A percentile compares a stretch with the other conserved stretches of the same genome.
phyloP scores from a whole-genome alignment of 2,797 vertebrate species.

The Bryconaethiops microstoma region DNA sequence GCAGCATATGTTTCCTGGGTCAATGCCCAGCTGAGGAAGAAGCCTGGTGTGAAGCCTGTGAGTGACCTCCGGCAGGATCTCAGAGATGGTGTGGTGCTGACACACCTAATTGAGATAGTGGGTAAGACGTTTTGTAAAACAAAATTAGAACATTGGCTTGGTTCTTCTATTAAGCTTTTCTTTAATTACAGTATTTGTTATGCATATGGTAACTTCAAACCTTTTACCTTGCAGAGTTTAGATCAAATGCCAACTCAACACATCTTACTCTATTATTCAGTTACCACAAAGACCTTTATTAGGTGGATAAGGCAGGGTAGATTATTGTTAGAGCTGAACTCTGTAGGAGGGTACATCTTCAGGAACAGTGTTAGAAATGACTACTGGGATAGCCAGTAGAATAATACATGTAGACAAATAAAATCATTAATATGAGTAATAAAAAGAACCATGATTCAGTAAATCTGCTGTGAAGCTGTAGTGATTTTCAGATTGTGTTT shows the following conservation, averaged over 20 bases:
- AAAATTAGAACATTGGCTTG: neutral
- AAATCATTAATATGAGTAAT: neutral
- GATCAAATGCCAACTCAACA: neutral
- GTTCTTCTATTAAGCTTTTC: neutral
- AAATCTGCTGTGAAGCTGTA: neutral
- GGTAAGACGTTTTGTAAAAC: constrained; percentile 76
- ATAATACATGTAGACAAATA: neutral
- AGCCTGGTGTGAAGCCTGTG: constrained; percentile 81
- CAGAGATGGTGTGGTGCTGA: constrained; percentile 88
- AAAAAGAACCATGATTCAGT: neutral
- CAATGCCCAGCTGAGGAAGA: constrained; percentile 94
- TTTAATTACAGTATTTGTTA: neutral
- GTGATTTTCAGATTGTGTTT: neutral
- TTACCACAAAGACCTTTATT: neutral
- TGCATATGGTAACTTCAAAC: too few relatives aligned
- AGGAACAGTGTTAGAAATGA: neutral
- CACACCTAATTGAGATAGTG: constrained; percentile 92
- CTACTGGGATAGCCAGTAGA: neutral
- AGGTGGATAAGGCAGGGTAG: too few relatives aligned
- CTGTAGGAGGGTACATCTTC: neutral
- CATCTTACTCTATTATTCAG: neutral
- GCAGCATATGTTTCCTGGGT: constrained; percentile 96
- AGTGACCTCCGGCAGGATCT: constrained; percentile 90
- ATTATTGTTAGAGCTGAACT: constrained; percentile 1
- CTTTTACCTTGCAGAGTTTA: neutral